These are phyloP conservation scores for Archaeoteleia sp. DNA, from an alignment of 2,888 invertebrate genomes.

Conservation along the genomic window DNA sequence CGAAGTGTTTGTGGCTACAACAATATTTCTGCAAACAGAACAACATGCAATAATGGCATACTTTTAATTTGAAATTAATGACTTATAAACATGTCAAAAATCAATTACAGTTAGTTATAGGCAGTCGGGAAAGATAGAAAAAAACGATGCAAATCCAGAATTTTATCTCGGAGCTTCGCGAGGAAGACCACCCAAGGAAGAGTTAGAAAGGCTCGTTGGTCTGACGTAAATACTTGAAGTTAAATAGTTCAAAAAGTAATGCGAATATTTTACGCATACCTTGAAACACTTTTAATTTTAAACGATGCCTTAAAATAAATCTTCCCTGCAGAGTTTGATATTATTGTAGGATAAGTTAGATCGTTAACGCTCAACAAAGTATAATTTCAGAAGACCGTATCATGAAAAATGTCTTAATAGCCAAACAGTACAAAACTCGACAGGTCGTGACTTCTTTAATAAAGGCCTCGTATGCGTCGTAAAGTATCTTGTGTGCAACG, in stretches of 20 bases:
- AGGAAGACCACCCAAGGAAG: constrained; percentile 22
- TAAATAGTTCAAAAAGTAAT: not conserved
- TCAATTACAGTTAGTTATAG: constrained; percentile 22
- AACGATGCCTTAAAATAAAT: constrained; percentile 24
- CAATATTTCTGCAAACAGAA: constrained; percentile 22
- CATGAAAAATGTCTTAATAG: constrained; percentile 45
- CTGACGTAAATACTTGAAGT: not conserved
- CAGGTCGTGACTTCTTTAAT: constrained; percentile 58
- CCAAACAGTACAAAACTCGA: constrained; percentile 39
- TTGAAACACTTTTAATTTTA: no score
- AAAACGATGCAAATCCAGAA: constrained; percentile 14
- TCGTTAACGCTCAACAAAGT: constrained; percentile 39
- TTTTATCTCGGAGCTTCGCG: constrained; percentile 9
- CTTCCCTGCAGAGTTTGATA: constrained; percentile 9
- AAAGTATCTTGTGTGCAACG: constrained; percentile 68
- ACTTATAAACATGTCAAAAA: constrained; percentile 35
- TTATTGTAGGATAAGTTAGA: no score
- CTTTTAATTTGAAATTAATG: constrained; percentile 30
- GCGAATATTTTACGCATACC: no score
- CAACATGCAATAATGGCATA: constrained; percentile 17
- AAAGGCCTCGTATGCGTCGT: constrained; percentile 64
- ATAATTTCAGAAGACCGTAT: constrained; percentile 39
- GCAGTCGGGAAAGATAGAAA: not conserved
- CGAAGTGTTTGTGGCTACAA: constrained; percentile 17
- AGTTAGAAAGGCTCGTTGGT: no score